These are phyloP conservation scores for Enteromius afrohamiltoni DNA, from an alignment of 2,797 vertebrate genomes.

Conservation along the genomic window DNA sequence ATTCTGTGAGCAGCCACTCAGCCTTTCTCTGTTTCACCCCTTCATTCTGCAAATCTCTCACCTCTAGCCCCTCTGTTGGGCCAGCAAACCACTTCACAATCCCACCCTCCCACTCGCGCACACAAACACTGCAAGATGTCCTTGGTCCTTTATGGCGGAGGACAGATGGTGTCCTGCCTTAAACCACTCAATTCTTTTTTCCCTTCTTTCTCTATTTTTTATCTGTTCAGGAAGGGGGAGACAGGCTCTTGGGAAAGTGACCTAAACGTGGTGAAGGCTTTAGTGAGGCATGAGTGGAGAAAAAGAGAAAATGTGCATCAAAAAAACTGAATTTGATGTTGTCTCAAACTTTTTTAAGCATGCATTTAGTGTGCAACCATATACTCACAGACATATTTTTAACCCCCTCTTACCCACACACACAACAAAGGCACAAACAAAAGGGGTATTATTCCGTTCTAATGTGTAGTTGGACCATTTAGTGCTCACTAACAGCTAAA, in stretches of 20 bases:
- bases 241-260: slow-evolving; percentile 92
- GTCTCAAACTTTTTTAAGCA: background rate
- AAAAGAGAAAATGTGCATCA: slow-evolving; percentile 25
- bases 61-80: slow-evolving; percentile 62
- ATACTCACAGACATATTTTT: background rate
- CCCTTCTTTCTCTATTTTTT: slow-evolving; percentile 72
- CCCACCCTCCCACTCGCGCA: slow-evolving; percentile 43
- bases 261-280: slow-evolving; percentile 85
- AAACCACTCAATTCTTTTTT: slow-evolving; percentile 75
- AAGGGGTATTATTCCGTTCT: slow-evolving; percentile 6
- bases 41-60: slow-evolving; percentile 54
- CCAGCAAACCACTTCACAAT: slow-evolving; percentile 58
- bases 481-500: slow-evolving; percentile 55
- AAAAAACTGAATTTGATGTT: background rate
- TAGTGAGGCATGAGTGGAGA: slow-evolving; percentile 86
- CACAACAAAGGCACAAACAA: background rate
- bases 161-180: slow-evolving; percentile 92
- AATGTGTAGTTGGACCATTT: slow-evolving; percentile 12
- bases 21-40: slow-evolving; percentile 33
- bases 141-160: slow-evolving; percentile 83
- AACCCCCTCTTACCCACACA: background rate
- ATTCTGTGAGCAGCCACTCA: slow-evolving; percentile 26
- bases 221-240: slow-evolving; percentile 71
- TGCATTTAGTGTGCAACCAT: background rate
- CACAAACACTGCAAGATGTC: slow-evolving; percentile 69